Evolutionary conservation across 2,888 invertebrate species (phyloP), one percentile per base, ranked within the genome.

Genomic region (Catocala sponsa): DNA sequence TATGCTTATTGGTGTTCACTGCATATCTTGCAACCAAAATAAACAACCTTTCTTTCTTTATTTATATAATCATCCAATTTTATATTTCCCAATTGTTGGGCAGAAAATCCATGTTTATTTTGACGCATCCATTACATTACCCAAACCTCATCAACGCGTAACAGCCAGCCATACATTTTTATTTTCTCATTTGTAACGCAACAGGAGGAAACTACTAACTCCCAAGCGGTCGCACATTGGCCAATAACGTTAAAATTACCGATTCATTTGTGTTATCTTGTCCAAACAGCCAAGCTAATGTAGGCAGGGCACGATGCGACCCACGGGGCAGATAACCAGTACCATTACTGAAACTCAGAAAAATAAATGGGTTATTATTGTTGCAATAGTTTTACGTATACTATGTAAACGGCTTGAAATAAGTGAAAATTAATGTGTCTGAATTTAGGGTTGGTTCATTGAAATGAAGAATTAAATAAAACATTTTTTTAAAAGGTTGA

Each of bases 251-350:
- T 50, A 43, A 60, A 66, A 75, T 72, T 59, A 75, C 70, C 70
- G 61, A 68, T 75, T 75, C 72, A 72, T 75, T 75, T 72, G 60
- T 60, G 64, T 75, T 75, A 75, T 63, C 65, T 65, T 50, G 52
- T 46, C 42, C 72, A 68, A 68, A 65, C 73, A 60, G 57, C 52
- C 43, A 11, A 41, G 62, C 72, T 72, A 72, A 75, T 75, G 68
- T 72, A 70, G 64, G 65, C 65, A 57, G 63, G 38, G 58, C 51
- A 15, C 43, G 57, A 75, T 66, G 41, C 38, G 47, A 33, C 74
- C 73, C 75, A 10, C 9, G 43, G 74, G 75, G 63, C 42, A 43
- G 48, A 62, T 62, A 53, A 53, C 44, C 38, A 0, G 48, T 42
- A 38, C 15, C 66, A 56, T 72, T 62, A 59, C 73, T 53, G 62